Percentiles rank a stretch among this genome's conserved stretches.
These are phyloP conservation scores for Pseudopleuronectes americanus DNA, from an alignment of 2,797 vertebrate species.

Conservation along the genomic window DNA sequence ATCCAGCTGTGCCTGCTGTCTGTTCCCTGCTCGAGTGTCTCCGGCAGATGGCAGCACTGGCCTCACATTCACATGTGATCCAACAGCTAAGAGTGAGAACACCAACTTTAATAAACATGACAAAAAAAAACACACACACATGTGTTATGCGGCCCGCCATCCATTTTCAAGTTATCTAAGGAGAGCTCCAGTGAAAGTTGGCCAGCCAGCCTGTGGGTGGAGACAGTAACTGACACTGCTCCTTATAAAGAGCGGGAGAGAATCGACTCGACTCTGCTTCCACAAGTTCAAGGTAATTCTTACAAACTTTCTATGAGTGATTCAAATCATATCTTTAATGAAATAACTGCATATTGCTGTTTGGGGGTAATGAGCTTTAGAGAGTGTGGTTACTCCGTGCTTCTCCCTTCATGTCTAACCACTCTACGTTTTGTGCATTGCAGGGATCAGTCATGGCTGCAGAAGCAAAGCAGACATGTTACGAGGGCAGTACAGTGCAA, in stretches of 20 bases:
- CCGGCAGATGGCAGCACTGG: constrained; percentile 65
- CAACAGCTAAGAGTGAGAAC: neutral
- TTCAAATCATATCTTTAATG: neutral
- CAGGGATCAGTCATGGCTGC: constrained; percentile 76
- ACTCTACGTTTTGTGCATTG: constrained; percentile 5
- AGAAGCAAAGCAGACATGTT: constrained; percentile 70
- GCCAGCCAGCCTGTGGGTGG: neutral
- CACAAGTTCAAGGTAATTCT: constrained; percentile 22
- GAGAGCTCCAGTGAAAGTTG: neutral
- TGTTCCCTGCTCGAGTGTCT: neutral
- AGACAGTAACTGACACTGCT: neutral
- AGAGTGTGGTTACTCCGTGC: neutral
- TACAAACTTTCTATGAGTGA: neutral
- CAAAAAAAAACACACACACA: neutral
- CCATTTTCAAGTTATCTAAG: constrained; percentile 6
- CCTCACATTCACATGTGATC: constrained; percentile 5
- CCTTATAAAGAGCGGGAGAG: neutral
- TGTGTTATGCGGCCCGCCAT: neutral
- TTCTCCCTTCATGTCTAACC: neutral
- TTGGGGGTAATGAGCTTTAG: neutral
- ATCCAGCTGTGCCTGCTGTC: neutral
- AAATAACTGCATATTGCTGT: neutral
- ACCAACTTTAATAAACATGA: constrained; percentile 25
- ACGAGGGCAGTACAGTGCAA: constrained; percentile 72
- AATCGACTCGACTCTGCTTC: neutral